A percentile compares a stretch with the other conserved stretches of the same genome.
Evolutionary conservation across 1,140 invertebrate genomes (phyloP).

Genomic region (Lepidostoma basale): DNA sequence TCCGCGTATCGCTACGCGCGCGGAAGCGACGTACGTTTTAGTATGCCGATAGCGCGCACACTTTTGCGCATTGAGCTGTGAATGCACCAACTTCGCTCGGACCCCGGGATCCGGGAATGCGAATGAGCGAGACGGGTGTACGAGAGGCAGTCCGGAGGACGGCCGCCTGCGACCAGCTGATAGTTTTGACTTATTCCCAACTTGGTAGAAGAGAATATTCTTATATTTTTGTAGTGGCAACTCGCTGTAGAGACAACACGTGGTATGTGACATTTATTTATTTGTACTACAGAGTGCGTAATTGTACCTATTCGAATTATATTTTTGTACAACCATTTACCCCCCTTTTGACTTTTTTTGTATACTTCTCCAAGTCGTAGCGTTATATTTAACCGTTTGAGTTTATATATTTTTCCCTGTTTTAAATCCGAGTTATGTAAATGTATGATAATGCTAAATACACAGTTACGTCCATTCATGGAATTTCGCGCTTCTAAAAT

Average conservation of each 20-base stretch:
- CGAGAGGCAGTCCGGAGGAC: background rate
- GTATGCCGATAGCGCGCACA: background rate
- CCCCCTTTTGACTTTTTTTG: too few relatives aligned
- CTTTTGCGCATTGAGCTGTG: background rate
- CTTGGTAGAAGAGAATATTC: background rate
- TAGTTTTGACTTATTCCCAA: background rate
- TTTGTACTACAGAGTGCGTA: too few relatives aligned
- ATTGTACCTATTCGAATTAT: too few relatives aligned
- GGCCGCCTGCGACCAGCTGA: background rate
- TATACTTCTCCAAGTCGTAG: too few relatives aligned
- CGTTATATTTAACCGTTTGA: too few relatives aligned
- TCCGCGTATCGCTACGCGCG: background rate
- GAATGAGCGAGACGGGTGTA: background rate
- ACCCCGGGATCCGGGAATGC: background rate
- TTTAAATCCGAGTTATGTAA: too few relatives aligned
- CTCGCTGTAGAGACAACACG: too few relatives aligned
- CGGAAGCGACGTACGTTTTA: constrained; percentile 13
- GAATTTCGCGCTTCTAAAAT: too few relatives aligned
- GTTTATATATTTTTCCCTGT: too few relatives aligned
- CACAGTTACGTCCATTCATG: too few relatives aligned
- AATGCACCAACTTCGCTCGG: background rate
- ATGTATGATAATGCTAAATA: too few relatives aligned
- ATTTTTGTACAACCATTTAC: too few relatives aligned
- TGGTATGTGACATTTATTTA: constrained; percentile 10
- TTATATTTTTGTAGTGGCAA: constrained; percentile 9